A percentile compares a stretch with the other conserved stretches of the same genome.
Evolutionary conservation across 2,888 invertebrate species (phyloP).

Genomic region (Conistra vaccinii): DNA sequence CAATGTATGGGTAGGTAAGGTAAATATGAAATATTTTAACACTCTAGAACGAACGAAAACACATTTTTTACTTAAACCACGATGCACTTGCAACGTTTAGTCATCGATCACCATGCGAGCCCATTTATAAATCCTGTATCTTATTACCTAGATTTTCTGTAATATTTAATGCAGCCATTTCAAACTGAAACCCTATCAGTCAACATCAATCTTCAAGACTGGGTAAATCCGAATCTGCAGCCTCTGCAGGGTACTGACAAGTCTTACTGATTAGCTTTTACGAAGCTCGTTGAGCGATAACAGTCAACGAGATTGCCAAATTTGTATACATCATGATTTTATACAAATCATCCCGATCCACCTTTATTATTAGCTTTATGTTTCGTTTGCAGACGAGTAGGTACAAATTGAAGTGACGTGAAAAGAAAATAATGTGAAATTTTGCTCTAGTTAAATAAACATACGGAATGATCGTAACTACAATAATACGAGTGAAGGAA

Average conservation of each 20-base stretch:
- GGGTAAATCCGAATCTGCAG: constrained; percentile 10
- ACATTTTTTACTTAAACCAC: background rate
- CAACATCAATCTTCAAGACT: constrained; percentile 12
- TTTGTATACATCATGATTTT: constrained; percentile 8
- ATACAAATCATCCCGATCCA: constrained; percentile 4
- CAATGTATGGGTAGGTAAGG: too few species aligned
- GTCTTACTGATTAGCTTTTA: constrained; percentile 43
- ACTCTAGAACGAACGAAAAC: constrained; percentile 6
- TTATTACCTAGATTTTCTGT: background rate
- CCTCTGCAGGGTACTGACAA: constrained; percentile 14
- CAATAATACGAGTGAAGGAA: constrained; percentile 58
- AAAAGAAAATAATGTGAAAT: constrained; percentile 50
- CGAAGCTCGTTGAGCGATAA: constrained; percentile 22
- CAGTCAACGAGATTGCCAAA: constrained; percentile 14
- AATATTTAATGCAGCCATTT: background rate
- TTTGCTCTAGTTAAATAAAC: constrained; percentile 45
- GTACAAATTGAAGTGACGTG: constrained; percentile 46
- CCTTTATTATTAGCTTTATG: constrained; percentile 38
- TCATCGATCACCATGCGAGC: background rate
- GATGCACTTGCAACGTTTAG: constrained; percentile 6
- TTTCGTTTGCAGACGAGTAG: constrained; percentile 26
- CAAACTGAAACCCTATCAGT: constrained; percentile 1
- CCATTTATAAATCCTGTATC: background rate
- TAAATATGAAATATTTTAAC: constrained; percentile 8
- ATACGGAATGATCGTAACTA: constrained; percentile 45